A percentile compares a stretch with the other conserved stretches of the same genome.
Conservation (phyloP, 2,888 invertebrate species). For the Timandra comae region DNA sequence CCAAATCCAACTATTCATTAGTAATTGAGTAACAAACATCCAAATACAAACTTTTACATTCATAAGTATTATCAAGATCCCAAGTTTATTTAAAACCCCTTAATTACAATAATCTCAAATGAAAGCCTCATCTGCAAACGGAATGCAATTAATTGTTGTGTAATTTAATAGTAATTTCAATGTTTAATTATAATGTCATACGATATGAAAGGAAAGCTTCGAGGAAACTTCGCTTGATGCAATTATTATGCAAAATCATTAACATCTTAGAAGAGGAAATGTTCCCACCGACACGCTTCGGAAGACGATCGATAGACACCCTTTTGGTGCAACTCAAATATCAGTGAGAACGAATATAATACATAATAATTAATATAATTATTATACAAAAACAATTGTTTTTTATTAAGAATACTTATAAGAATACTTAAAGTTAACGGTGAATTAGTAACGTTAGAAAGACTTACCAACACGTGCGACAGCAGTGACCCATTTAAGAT, state of each 20-base stretch:
- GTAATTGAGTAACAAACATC: too few species aligned
- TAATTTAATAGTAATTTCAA: constrained; percentile 3
- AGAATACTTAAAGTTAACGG: background rate
- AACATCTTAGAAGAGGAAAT: constrained; percentile 54
- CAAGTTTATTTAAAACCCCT: too few species aligned
- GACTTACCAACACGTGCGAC: too few species aligned
- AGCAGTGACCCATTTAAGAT: too few species aligned
- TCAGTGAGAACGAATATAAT: background rate
- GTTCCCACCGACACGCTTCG: constrained; percentile 30
- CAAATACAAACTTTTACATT: too few species aligned
- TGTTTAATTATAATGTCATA: constrained; percentile 24
- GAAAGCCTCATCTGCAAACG: too few species aligned
- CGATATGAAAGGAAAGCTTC: constrained; percentile 19
- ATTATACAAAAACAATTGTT: too few species aligned
- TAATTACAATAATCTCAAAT: too few species aligned
- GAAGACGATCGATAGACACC: constrained; percentile 37
- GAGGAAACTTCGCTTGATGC: constrained; percentile 33
- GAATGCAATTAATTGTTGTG: background rate
- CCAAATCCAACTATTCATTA: too few species aligned
- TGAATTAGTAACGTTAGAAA: too few species aligned
- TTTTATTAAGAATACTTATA: background rate
- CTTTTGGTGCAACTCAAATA: constrained; percentile 7
- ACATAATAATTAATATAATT: background rate
- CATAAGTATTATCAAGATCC: too few species aligned
- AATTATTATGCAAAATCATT: constrained; percentile 69